These are phyloP conservation scores for Hyles vespertilio DNA, from an alignment of 1,140 invertebrate species.

Conservation along the genomic window DNA sequence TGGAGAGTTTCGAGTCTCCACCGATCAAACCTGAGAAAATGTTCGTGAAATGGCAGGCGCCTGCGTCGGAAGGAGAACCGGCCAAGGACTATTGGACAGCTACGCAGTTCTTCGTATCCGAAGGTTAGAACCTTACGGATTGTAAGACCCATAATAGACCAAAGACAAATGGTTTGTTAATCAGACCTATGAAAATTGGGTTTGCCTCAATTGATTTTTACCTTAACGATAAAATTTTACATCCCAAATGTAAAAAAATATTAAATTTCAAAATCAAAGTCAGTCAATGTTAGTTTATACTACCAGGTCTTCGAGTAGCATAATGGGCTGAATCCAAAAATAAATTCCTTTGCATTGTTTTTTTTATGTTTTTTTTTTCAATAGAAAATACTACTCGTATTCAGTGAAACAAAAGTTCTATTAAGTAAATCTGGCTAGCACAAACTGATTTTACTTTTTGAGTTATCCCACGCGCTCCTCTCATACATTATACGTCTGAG, in stretches of 20 bases:
- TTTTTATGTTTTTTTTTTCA: background rate
- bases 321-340: background rate
- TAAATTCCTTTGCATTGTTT: background rate
- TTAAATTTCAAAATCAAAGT: background rate
- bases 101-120: conserved; percentile 58
- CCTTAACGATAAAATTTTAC: too few relatives aligned
- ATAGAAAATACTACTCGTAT: background rate
- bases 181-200: too few relatives aligned
- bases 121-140: conserved; percentile 36
- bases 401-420: background rate
- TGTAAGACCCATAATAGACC: too few relatives aligned
- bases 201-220: too few relatives aligned
- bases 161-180: too few relatives aligned
- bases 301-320: background rate
- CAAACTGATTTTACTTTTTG: background rate
- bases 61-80: conserved; percentile 44
- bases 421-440: background rate
- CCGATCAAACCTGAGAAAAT: conserved; percentile 55
- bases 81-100: conserved; percentile 60
- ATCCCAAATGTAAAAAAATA: background rate
- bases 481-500: background rate
- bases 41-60: conserved; percentile 52
- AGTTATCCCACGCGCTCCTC: background rate
- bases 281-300: background rate
- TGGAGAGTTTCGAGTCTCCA: conserved; percentile 47